Conservation (phyloP, 2,888 invertebrate species). For the Agrilus mali region DNA sequence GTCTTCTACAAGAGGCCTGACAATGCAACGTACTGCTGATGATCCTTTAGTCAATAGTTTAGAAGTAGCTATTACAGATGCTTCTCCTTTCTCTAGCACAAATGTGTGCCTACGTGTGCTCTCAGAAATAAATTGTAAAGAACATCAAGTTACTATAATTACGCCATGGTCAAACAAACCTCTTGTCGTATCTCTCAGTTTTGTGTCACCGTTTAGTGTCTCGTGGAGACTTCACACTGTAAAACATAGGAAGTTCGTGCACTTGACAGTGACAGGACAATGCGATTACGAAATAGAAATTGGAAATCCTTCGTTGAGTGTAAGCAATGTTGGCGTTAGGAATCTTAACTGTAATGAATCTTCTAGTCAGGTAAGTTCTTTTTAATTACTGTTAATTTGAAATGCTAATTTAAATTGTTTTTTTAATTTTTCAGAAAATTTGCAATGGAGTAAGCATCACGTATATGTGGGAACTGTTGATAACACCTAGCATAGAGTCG, state of each 20-base stretch:
- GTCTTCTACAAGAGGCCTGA: conserved; percentile 55
- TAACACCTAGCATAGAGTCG: conserved; percentile 30
- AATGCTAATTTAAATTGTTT: not conserved
- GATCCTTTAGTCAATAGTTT: conserved; percentile 38
- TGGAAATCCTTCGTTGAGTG: conserved; percentile 19
- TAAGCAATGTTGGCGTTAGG: conserved; percentile 21
- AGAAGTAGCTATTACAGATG: conserved; percentile 26
- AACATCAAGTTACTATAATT: conserved; percentile 38
- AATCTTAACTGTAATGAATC: conserved; percentile 18
- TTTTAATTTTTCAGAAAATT: conserved; percentile 40
- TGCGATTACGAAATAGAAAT: conserved; percentile 24
- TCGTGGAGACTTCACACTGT: conserved; percentile 75
- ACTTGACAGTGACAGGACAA: conserved; percentile 57
- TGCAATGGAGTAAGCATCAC: conserved; percentile 64
- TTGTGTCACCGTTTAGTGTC: conserved; percentile 71
- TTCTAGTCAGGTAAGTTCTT: conserved; percentile 27
- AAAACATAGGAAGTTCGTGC: conserved; percentile 72
- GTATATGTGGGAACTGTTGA: conserved; percentile 64
- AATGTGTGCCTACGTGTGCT: conserved; percentile 44
- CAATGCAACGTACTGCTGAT: conserved; percentile 36
- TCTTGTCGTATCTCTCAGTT: conserved; percentile 61
- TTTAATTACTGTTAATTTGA: too few relatives aligned
- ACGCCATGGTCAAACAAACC: conserved; percentile 71
- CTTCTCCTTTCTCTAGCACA: conserved; percentile 24
- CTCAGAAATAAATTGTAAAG: conserved; percentile 62